Evolutionary conservation across 2,888 invertebrate species (phyloP), one percentile per base, ranked within the genome.

Genomic region (Callosobruchus maculatus): DNA sequence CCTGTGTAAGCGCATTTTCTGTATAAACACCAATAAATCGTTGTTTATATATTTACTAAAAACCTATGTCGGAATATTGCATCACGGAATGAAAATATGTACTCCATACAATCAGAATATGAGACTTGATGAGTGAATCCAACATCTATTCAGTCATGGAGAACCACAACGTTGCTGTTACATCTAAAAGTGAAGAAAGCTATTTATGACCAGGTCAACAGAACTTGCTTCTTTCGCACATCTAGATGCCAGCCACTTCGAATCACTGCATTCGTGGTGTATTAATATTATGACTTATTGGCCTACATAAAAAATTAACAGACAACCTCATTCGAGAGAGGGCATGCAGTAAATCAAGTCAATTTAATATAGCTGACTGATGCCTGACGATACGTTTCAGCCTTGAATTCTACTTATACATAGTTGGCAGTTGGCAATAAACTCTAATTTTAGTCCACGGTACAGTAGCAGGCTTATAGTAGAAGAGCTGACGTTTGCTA

Each of bases 331-430:
- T 49, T 49, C 49, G 13, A 49, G 49, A 49, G 49, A 49, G 49
- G 49, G 49, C 49, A 49, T 49, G 49, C 18, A 49, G 13, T 49
- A 49, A 49, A 49, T 49, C 49, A 49, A 49, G 49, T 49, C 49
- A 18, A 49, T 49, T 49, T 49, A 49, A 49, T 49, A 49, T 21
- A 70, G 70, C 26, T 74, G 74, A 74, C 72, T 72, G 74, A 74
- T 72, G 72, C 70, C 69, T 77, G 73, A 75, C 73, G 75, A 77
- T 75, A 74, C 72, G 69, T 21, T 70, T 21, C 71, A 77, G 74
- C 78, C 77, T 78, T 78, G 78, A 77, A 77, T 68, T 75, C 76
- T 75, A 77, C 78, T 78, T 77, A 77, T 77, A 78, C 72, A 75
- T 78, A 74, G 78, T 78, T 78, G 77, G 78, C 78, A 77, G 75